Evolutionary conservation across 2,113 vertebrate genomes (phyloP), one percentile per base, ranked within the genome.

Genomic region (Melozone crissalis): DNA sequence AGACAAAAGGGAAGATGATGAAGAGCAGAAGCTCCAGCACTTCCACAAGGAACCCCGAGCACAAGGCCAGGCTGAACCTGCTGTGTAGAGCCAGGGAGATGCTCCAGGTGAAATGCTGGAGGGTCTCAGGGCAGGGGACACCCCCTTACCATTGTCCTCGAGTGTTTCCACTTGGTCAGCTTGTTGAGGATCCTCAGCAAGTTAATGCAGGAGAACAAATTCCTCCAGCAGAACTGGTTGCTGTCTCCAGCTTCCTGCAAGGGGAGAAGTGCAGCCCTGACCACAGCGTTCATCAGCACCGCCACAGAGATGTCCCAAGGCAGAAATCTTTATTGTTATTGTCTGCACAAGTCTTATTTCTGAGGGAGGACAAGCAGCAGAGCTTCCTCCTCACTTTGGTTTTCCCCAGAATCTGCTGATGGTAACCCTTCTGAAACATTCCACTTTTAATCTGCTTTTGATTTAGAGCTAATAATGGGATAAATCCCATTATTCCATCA

Each of bases 161-260:
- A 99, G 97, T 99, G 99, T 51, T 99, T 99, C 99, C 99, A 99
- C 94, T 99, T 99, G 96, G 99, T 99, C 95, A 99, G 97, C 95
- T 99, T 99, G 97, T 99, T 99, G 49, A 99, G 98, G 88, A 99
- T 98, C 95, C 99, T 98, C 94, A 99, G 97, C 78, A 99, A 94
- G 89, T 99, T 99, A 69, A 99, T 99, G 93, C 99, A 99, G 68
- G 99, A 99, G 96, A 99, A 99, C 55, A 99, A 96, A 91, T 99
- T 99, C 90, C 99, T 98, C 99, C 99, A 99, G 96, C 99, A 99
- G 97, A 99, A 99, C 84, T 99, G 99, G 96, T 98, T 99, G 96
- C 96, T 98, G 97, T 99, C 99, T 82, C 99, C 99, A 0, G 99
- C 98, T 96, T 99, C 99, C 99, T 99, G 93, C 83, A 96, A 78